These are phyloP conservation scores for Corvus moneduloides DNA, from an alignment of 2,113 vertebrate species.

Conservation along the genomic window DNA sequence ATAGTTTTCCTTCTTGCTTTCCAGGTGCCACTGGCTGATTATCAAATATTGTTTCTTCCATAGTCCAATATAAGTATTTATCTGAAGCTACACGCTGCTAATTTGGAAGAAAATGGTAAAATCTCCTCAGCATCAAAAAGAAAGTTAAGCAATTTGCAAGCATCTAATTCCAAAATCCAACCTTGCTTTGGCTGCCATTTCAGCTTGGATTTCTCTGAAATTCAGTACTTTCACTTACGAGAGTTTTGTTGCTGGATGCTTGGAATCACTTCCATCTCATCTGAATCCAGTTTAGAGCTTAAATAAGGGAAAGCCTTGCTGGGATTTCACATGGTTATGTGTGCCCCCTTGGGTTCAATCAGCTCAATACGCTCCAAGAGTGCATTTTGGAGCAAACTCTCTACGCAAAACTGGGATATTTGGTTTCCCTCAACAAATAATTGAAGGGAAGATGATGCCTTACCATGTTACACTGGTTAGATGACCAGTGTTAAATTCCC, in stretches of 20 bases:
- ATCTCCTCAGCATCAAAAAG: not conserved
- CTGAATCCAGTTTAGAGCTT: not conserved
- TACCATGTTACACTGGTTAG: not conserved
- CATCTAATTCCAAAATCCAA: not conserved
- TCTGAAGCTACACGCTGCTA: not conserved
- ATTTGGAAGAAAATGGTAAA: not conserved
- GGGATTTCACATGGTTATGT: not conserved
- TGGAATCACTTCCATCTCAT: not conserved
- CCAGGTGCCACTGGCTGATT: not conserved
- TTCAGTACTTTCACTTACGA: not conserved
- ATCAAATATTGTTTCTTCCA: not conserved
- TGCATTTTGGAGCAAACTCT: not conserved
- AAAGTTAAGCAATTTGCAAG: not conserved
- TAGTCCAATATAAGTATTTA: not conserved
- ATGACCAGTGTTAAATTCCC: not conserved
- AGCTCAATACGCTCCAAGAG: fast-evolving
- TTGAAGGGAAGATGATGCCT: not conserved
- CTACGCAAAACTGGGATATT: not conserved
- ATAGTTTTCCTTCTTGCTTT: not conserved
- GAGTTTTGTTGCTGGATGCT: not conserved
- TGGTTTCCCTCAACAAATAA: not conserved
- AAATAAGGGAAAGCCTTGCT: not conserved
- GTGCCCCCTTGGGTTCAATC: not conserved
- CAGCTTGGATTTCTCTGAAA: not conserved
- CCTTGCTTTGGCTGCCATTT: not conserved